Evolutionary conservation across 2,888 invertebrate species (phyloP), one percentile per base, ranked within the genome.

Genomic region (Drosophila ustulata): DNA sequence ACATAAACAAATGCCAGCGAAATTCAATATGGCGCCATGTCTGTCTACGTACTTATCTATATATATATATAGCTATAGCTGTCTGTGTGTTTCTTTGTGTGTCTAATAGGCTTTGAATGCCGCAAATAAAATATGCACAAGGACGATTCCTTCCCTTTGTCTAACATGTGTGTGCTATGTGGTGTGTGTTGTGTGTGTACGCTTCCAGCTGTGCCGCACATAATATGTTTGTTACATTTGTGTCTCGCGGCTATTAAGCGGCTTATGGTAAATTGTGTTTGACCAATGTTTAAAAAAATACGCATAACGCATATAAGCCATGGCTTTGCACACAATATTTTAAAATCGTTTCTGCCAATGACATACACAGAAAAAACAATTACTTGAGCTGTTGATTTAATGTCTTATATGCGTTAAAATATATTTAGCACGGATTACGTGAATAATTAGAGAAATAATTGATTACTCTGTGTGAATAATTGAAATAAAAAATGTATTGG

Each of bases 21-120:
- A 80, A 82, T 77, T 81, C 72, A 81, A 82, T 72, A 79, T 83
- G 82, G 83, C 83, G 81, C 72, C 83, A 81, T 65, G 57, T 66
- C 32, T 32, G 32, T 32, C 32, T 3, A 3, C 18, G 18, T 18
- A 18, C 18, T 18, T 18, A 18, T 18, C 18, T 18, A 18, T 18
- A 18, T 18, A 18, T 18, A 18, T 18, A 18, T 18, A 18, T 18
- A 18, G 1, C 18, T 18, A 18, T 18, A 18, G 1, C 37, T 37
- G n/a, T 37, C 37, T 37, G 11, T 37, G n/a, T n/a, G 37, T 7
- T 3, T 32, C 32, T 9, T 9, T 64, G 47, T 41, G 13, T 52
- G 37, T 68, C 71, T 80, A 82, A 82, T 75, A 80, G 78, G 75
- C 76, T 80, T 76, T 81, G 68, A 56, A 56, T 45, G 47, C 55